These are phyloP conservation scores for Mimas tiliae DNA, from an alignment of 2,888 invertebrate genomes.

Conservation along the genomic window DNA sequence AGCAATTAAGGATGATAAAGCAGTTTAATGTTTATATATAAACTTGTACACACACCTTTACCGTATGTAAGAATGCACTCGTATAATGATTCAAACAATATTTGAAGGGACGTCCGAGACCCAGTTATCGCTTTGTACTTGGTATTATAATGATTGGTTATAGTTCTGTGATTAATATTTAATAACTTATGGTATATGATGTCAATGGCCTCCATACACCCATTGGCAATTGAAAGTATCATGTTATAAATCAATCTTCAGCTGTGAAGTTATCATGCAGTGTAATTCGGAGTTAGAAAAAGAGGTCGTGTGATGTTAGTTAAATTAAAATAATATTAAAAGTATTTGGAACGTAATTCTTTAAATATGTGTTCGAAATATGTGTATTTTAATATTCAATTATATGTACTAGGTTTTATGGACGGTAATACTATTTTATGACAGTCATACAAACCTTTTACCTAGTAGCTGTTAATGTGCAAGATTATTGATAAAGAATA, in stretches of 20 bases:
- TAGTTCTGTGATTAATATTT: not conserved
- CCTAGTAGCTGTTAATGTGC: not conserved
- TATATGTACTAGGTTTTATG: not conserved
- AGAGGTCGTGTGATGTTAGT: not conserved
- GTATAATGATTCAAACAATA: not conserved
- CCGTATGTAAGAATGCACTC: not conserved
- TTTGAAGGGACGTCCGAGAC: not conserved
- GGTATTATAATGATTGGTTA: not conserved
- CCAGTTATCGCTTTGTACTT: not conserved
- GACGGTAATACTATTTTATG: not conserved
- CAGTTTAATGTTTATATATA: no score
- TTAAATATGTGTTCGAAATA: no score
- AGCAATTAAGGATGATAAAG: not conserved
- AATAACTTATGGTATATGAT: slow-evolving; percentile 3
- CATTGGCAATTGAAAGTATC: not conserved
- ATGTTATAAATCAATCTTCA: not conserved
- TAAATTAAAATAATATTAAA: not conserved
- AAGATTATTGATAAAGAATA: no score
- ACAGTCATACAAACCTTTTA: not conserved
- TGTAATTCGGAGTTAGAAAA: not conserved
- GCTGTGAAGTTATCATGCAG: not conserved
- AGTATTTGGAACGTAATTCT: no score
- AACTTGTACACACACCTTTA: not conserved
- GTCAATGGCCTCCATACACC: slow-evolving; percentile 5
- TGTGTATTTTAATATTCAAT: no score